These are phyloP conservation scores for Plutella xylostella DNA, from an alignment of 2,888 invertebrate species.

Conservation along the genomic window DNA sequence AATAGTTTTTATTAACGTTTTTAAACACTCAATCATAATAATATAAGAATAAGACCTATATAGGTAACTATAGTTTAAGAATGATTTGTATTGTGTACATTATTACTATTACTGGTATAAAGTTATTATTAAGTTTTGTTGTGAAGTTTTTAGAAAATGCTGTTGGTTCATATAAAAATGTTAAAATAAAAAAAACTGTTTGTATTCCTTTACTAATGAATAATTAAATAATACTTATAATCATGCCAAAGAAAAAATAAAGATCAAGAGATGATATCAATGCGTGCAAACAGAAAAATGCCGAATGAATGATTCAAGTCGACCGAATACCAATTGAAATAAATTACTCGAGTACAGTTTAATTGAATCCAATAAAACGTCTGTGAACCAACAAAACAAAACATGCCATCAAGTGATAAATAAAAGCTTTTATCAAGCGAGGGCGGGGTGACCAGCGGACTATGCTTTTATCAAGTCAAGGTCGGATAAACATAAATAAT, in stretches of 20 bases:
- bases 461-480: not conserved
- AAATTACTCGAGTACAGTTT: not conserved
- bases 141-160: no score
- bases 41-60: no score
- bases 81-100: no score
- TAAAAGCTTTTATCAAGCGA: not conserved
- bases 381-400: not conserved
- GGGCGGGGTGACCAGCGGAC: not conserved
- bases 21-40: no score
- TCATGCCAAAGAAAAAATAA: not conserved
- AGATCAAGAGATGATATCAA: not conserved
- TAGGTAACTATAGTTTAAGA: no score
- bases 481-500: not conserved
- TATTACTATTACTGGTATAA: no score
- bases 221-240: no score
- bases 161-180: not conserved
- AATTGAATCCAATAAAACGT: not conserved
- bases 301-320: not conserved
- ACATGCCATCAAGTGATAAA: no score
- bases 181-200: not conserved
- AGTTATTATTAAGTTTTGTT: not conserved
- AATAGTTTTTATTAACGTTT: no score
- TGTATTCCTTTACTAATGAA: no score
- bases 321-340: not conserved
- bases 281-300: not conserved